These are phyloP conservation scores for Champsocephalus gunnari DNA, from an alignment of 2,797 vertebrate species.

Conservation along the genomic window DNA sequence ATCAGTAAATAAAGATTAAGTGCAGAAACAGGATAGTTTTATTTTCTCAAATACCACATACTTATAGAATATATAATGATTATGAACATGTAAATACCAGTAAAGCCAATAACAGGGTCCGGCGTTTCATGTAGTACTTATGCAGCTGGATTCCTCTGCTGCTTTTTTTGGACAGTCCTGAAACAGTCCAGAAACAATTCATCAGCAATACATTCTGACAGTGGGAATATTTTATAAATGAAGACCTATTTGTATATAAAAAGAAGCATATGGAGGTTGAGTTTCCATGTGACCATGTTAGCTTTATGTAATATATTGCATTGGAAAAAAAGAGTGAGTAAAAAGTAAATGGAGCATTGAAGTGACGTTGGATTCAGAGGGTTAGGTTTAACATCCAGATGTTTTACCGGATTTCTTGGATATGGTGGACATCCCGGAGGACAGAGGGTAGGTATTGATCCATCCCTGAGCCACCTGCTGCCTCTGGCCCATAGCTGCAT, in stretches of 20 bases:
- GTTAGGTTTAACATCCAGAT: not conserved
- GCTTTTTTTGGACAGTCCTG: slow-evolving; percentile 95
- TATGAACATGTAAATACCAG: slow-evolving; percentile 82
- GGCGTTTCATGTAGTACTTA: slow-evolving; percentile 98
- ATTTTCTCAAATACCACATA: not conserved
- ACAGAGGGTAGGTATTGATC: slow-evolving; percentile 98
- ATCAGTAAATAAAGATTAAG: not conserved
- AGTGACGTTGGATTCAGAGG: too few relatives aligned
- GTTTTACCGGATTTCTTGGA: slow-evolving; percentile 96
- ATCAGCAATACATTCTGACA: slow-evolving; percentile 5
- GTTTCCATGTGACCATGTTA: not conserved
- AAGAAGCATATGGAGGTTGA: not conserved
- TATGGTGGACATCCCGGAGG: slow-evolving; percentile 97
- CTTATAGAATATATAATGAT: not conserved
- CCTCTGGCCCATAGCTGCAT: slow-evolving; percentile 91
- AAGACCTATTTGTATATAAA: not conserved
- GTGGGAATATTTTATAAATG: not conserved
- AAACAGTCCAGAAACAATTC: slow-evolving; percentile 40
- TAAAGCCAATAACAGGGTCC: slow-evolving; percentile 92
- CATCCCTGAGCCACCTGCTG: slow-evolving; percentile 95
- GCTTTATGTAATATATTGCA: too few relatives aligned
- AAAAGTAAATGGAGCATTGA: too few relatives aligned
- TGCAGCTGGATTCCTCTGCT: slow-evolving; percentile 95
- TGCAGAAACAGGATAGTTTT: not conserved
- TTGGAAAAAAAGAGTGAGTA: not conserved